phyloP scores from a whole-genome alignment of 2,113 vertebrate species.

The Globicephala melas region DNA sequence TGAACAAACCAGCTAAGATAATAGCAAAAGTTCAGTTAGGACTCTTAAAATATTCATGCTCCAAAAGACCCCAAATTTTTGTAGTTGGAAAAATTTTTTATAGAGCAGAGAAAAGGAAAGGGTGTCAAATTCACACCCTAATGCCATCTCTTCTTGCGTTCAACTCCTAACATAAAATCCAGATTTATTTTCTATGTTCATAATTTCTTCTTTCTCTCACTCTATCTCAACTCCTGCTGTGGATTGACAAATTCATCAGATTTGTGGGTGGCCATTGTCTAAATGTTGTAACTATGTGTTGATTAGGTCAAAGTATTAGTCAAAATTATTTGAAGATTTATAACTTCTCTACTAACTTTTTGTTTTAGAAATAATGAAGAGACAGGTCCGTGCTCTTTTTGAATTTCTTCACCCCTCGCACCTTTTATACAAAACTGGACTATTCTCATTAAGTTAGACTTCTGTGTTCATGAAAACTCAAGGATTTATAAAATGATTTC shows the following conservation, averaged over 20 bases:
- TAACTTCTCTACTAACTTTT: background rate
- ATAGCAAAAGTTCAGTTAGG: background rate
- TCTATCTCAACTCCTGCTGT: background rate
- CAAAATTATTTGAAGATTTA: background rate
- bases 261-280: rapidly evolving
- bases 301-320: background rate
- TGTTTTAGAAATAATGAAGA: background rate
- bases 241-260: background rate
- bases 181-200: background rate
- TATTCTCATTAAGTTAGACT: background rate
- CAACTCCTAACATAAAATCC: background rate
- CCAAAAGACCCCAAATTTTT: background rate
- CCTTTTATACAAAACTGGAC: background rate
- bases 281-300: background rate
- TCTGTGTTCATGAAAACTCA: background rate
- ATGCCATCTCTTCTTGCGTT: background rate
- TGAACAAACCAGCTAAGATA: background rate
- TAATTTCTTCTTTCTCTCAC: background rate
- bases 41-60: background rate
- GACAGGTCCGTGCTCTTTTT: background rate
- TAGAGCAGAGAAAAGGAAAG: background rate
- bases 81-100: background rate
- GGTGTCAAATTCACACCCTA: background rate
- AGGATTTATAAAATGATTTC: background rate
- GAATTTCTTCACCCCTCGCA: background rate